A percentile compares a stretch with the other conserved stretches of the same genome.
These are phyloP conservation scores for Apolygus lucorum DNA, from an alignment of 1,140 invertebrate genomes.

Conservation along the genomic window DNA sequence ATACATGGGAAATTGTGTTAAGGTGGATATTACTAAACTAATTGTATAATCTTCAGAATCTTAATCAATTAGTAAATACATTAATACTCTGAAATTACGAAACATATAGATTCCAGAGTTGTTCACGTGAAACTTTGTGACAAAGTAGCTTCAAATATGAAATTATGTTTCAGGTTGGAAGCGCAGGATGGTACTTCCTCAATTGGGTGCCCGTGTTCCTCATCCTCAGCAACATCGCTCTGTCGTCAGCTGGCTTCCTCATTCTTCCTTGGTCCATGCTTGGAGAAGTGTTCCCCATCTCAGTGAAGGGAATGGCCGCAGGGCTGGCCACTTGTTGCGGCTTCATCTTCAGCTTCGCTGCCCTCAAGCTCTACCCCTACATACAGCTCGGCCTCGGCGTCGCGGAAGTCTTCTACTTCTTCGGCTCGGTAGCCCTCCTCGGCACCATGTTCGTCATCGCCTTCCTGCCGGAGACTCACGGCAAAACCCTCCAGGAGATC, in stretches of 20 bases:
- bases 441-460: conserved; percentile 58
- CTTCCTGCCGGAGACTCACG: conserved; percentile 71
- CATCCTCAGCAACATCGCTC: conserved; percentile 45
- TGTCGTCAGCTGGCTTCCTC: conserved; percentile 46
- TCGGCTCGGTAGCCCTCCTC: conserved; percentile 52
- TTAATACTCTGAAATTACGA: too few relatives aligned
- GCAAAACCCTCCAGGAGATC: conserved; percentile 64
- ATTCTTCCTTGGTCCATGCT: conserved; percentile 57
- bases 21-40: too few relatives aligned
- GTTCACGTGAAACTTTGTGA: too few relatives aligned
- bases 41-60: too few relatives aligned
- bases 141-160: too few relatives aligned
- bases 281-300: conserved; percentile 40
- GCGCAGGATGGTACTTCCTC: conserved; percentile 28
- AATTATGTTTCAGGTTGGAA: too few relatives aligned
- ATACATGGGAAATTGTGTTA: too few relatives aligned
- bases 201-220: conserved; percentile 44
- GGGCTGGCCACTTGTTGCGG: conserved; percentile 54
- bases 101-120: too few relatives aligned
- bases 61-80: too few relatives aligned
- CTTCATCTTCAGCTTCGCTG: conserved; percentile 62
- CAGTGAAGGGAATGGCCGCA: conserved; percentile 50
- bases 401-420: conserved; percentile 60
- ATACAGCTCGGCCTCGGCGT: conserved; percentile 48
- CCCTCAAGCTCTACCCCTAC: conserved; percentile 61